A percentile compares a stretch with the other conserved stretches of the same genome.
phyloP scores from a whole-genome alignment of 2,888 invertebrate species.

The Ennomos erosarius region DNA sequence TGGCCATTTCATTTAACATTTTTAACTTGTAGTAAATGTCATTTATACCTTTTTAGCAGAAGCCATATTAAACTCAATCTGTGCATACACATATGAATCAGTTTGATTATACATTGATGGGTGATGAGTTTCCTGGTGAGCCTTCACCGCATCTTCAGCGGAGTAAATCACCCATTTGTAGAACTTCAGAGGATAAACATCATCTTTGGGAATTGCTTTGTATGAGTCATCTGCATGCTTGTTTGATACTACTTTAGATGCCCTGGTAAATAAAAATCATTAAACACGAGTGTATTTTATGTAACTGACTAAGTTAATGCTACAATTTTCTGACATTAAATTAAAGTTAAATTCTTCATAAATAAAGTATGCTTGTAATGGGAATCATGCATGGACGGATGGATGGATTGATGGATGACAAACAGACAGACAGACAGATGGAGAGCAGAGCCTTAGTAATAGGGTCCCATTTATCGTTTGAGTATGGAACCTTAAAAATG shows the following conservation, averaged over 20 bases:
- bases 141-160: conserved; percentile 90
- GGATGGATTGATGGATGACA: no score
- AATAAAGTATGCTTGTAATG: no score
- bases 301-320: no score
- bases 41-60: conserved; percentile 86
- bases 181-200: conserved; percentile 87
- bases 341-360: background rate
- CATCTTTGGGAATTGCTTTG: conserved; percentile 78
- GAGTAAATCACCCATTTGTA: conserved; percentile 86
- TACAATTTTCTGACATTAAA: no score
- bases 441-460: no score
- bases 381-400: no score
- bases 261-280: conserved; percentile 43
- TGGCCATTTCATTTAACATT: no score
- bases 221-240: conserved; percentile 85
- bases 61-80: conserved; percentile 93
- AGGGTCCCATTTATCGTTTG: no score
- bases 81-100: conserved; percentile 88
- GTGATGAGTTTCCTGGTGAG: conserved; percentile 92
- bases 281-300: no score
- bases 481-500: no score
- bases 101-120: conserved; percentile 93
- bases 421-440: no score
- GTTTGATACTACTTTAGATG: conserved; percentile 63
- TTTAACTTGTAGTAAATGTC: no score